phyloP scores from a whole-genome alignment of 2,888 invertebrate genomes.

The Hoplodrina blanda region DNA sequence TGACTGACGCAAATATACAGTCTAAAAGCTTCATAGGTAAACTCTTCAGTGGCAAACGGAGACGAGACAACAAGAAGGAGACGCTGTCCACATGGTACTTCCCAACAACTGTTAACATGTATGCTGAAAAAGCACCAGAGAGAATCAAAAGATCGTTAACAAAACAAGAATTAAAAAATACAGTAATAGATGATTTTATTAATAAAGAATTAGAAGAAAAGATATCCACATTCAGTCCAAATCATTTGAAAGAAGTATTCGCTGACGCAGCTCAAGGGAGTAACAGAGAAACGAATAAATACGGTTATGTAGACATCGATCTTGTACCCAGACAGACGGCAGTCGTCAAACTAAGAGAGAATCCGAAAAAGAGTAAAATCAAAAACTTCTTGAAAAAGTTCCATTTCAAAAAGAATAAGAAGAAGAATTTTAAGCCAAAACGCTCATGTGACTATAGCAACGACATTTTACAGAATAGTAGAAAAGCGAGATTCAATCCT shows the following conservation, averaged over 20 bases:
- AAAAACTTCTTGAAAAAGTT: conserved; percentile 69
- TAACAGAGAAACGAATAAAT: conserved; percentile 50
- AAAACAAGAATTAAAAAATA: conserved; percentile 16
- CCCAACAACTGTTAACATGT: conserved; percentile 4
- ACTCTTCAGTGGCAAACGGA: conserved; percentile 35
- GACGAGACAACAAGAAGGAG: conserved; percentile 11
- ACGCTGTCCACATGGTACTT: conserved; percentile 3
- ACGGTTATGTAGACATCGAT: conserved; percentile 70
- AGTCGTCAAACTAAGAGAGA: conserved; percentile 63
- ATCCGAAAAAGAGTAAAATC: conserved; percentile 59
- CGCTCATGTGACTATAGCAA: conserved; percentile 8
- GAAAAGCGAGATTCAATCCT: conserved; percentile 73
- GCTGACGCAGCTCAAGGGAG: not conserved
- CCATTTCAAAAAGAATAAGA: conserved; percentile 57
- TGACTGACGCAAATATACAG: not conserved
- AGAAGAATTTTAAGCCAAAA: conserved; percentile 45
- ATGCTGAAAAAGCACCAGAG: not conserved
- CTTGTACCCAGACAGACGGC: conserved; percentile 70
- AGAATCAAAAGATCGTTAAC: conserved; percentile 32
- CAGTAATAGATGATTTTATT: conserved; percentile 9
- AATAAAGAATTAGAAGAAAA: conserved; percentile 37
- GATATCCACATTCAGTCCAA: conserved; percentile 10
- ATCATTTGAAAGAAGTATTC: conserved; percentile 7
- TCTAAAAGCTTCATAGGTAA: conserved; percentile 37
- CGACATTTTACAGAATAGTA: conserved; percentile 9